Evolutionary conservation across 2,113 vertebrate genomes (phyloP), one percentile per base, ranked within the genome.

Genomic region (Ginglymostoma cirratum): DNA sequence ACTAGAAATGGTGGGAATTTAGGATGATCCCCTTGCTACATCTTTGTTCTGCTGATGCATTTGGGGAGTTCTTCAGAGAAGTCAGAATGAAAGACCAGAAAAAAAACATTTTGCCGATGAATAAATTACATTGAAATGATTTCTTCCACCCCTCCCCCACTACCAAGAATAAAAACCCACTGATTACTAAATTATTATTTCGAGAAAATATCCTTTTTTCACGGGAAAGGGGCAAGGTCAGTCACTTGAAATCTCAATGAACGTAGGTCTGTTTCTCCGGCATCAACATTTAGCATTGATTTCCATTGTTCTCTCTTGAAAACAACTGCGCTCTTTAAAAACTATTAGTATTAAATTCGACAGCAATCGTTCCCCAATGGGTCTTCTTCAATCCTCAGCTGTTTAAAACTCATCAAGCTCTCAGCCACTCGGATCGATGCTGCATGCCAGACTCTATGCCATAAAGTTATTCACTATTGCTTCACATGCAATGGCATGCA

Each of bases 221-320:
- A 93, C 30, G 4, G 5, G 89, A 66, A n/a, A 66, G 17, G n/a
- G 65, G 1, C 89, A 92, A 38, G 30, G 17, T 65, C 34, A 34
- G 55, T 92, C 89, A 66, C 61, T 67, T 93, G 89, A 61, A 66
- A 66, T 67, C 55, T 92, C 52, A 61, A 61, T 92, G 87, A 92
- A 92, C 14, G 65, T 92, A 15, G 4, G 66, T 93, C 89, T 38
- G 66, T 66, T 93, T 66, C 61, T 38, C 89, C 3, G 21, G 19
- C 61, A 66, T 93, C 89, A 93, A 67, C n/a, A 34, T 66, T 93
- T 93, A n/a, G 42, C 61, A 93, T 93, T 42, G 89, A 93, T 93
- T 93, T 93, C 65, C 89, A 21, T n/a, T 38, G 55, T 66, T 67
- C 66, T 93, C 34, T 19, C n/a, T 67, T 93, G 89, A 66, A 66